Percentiles rank a stretch among this genome's conserved stretches.
phyloP scores from a whole-genome alignment of 2,113 vertebrate species.

The Mormyrus lacerda region DNA sequence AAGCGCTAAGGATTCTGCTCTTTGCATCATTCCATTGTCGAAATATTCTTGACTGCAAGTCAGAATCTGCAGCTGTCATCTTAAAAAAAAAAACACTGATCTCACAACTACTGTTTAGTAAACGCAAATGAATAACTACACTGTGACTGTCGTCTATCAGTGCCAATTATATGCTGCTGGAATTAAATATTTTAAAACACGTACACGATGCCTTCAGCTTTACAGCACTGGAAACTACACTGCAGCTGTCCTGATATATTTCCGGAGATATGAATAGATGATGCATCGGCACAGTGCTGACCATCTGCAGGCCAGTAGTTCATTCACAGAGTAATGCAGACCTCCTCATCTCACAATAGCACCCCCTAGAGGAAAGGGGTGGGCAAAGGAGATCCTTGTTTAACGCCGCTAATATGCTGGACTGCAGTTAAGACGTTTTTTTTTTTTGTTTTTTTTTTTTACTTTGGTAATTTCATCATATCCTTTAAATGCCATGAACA shows the following conservation, averaged over 20 bases:
- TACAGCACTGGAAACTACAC: not conserved
- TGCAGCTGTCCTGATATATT: not conserved
- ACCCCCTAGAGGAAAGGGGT: not conserved
- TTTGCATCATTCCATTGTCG: slow-evolving; percentile 28
- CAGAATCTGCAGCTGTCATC: not conserved
- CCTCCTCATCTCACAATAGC: too few species aligned
- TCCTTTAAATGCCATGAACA: not conserved
- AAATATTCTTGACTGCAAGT: not conserved
- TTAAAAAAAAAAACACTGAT: not conserved
- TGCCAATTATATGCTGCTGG: not conserved
- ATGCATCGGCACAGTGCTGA: slow-evolving; percentile 2
- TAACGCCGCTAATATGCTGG: not conserved
- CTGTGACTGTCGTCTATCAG: not conserved
- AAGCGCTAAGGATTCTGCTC: slow-evolving; percentile 10
- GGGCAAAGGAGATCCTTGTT: not conserved
- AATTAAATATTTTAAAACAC: not conserved
- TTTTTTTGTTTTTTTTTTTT: not conserved
- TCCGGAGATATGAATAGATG: not conserved
- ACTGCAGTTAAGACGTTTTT: not conserved
- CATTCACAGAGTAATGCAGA: not conserved
- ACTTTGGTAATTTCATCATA: not conserved
- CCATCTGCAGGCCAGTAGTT: not conserved
- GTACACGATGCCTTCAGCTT: not conserved
- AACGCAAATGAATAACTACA: not conserved
- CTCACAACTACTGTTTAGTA: not conserved